Percentiles rank a stretch among this genome's conserved stretches.
Evolutionary conservation across 2,888 invertebrate genomes (phyloP).

Genomic region (Tenthredo amoena): DNA sequence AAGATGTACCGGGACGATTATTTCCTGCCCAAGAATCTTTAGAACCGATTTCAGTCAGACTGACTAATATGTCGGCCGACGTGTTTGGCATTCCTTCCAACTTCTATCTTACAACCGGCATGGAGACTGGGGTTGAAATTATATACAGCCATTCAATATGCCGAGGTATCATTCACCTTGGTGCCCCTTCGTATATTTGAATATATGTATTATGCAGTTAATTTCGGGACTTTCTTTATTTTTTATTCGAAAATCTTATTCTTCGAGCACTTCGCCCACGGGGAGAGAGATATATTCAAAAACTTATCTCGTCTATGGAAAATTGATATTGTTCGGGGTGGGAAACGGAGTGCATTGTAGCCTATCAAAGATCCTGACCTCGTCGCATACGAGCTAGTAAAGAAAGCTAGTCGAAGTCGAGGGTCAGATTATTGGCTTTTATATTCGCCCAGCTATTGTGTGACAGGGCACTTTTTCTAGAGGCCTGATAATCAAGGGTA

Average conservation of each 20-base stretch:
- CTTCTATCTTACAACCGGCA: background rate
- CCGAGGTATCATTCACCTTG: background rate
- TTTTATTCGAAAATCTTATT: background rate
- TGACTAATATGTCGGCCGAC: slow-evolving; percentile 62
- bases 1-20: slow-evolving; percentile 70
- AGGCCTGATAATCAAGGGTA: background rate
- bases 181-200: background rate
- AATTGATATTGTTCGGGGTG: background rate
- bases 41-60: slow-evolving; percentile 71
- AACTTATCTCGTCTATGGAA: background rate
- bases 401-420: background rate
- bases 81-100: slow-evolving; percentile 66
- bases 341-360: background rate
- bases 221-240: background rate
- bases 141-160: background rate
- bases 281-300: background rate
- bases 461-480: background rate
- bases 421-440: background rate
- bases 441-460: background rate
- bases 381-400: background rate
- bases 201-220: background rate
- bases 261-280: background rate
- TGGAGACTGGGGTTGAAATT: background rate
- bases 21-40: slow-evolving; percentile 74
- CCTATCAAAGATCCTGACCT: background rate